phyloP scores from a whole-genome alignment of 2,797 vertebrate species.

The Mus spretus region DNA sequence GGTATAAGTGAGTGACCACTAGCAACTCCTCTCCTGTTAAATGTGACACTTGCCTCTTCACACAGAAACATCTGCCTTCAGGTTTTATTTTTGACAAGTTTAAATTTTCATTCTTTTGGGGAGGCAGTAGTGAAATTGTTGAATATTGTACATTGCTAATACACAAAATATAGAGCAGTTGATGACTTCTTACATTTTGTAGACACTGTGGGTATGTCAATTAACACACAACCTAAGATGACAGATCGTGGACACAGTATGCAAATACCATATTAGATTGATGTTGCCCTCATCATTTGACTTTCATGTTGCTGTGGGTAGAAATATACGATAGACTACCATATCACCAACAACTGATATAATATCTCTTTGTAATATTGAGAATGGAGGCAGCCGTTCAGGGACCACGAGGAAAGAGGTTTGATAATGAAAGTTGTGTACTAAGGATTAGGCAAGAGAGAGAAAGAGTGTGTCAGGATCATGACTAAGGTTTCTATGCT shows the following conservation, averaged over 20 bases:
- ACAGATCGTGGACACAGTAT: constrained; percentile 19
- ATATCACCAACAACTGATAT: neutral
- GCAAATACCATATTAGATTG: neutral
- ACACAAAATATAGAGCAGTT: neutral
- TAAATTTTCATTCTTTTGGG: neutral
- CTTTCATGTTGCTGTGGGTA: neutral
- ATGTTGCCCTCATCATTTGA: constrained; percentile 55
- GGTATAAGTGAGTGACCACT: neutral
- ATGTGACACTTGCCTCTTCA: constrained; percentile 26
- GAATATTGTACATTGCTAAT: constrained; percentile 8
- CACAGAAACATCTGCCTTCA: neutral
- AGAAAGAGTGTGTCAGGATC: neutral
- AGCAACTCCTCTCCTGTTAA: neutral
- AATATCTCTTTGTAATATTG: neutral
- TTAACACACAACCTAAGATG: constrained; percentile 3
- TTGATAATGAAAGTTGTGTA: constrained; percentile 28
- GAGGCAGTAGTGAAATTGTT: neutral
- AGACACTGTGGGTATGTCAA: constrained; percentile 37
- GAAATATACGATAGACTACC: constrained; percentile 20
- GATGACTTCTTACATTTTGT: constrained; percentile 51
- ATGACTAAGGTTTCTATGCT: neutral
- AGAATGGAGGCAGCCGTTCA: neutral
- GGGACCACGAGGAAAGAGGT: constrained; percentile 17
- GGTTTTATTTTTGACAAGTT: neutral
- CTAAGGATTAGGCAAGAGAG: neutral